Percentiles rank a stretch among this genome's conserved stretches.
Conservation (phyloP, 2,113 vertebrate genomes). For the Oryzias curvinotus region DNA sequence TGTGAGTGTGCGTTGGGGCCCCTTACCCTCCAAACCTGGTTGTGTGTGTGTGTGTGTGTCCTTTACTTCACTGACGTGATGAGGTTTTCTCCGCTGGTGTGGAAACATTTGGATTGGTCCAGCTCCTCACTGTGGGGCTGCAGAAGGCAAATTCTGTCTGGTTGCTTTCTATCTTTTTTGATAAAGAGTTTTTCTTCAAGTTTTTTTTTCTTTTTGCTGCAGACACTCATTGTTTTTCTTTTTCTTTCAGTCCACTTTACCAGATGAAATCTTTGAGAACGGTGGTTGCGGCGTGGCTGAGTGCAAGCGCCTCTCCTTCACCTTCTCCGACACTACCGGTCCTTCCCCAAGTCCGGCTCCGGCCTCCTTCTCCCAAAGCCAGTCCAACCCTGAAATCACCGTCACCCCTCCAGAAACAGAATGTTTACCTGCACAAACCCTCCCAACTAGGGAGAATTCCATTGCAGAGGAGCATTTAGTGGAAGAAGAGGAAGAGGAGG, state of each 20-base stretch:
- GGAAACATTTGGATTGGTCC: slow-evolving; percentile 30
- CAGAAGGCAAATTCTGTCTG: slow-evolving; percentile 22
- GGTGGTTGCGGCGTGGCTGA: slow-evolving; percentile 77
- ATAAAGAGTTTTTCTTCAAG: slow-evolving; percentile 3
- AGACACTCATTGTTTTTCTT: slow-evolving; percentile 13
- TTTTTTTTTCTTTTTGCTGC: background rate
- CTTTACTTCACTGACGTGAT: slow-evolving; percentile 4
- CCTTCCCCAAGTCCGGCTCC: slow-evolving; percentile 58
- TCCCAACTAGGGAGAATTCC: slow-evolving; percentile 56
- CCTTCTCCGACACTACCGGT: slow-evolving; percentile 84
- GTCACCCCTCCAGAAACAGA: slow-evolving; percentile 79
- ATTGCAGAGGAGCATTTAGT: slow-evolving; percentile 60
- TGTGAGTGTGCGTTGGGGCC: slow-evolving; percentile 84
- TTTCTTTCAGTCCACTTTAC: slow-evolving; percentile 83
- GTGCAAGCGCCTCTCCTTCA: slow-evolving; percentile 88
- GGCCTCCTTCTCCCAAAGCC: slow-evolving; percentile 72
- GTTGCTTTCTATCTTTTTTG: slow-evolving; percentile 27
- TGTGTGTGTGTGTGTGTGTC: slow-evolving; percentile 53
- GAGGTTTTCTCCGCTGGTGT: slow-evolving; percentile 11
- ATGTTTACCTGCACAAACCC: slow-evolving; percentile 46
- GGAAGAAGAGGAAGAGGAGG: slow-evolving; percentile 63
- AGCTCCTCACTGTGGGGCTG: slow-evolving; percentile 15
- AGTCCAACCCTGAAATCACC: slow-evolving; percentile 87
- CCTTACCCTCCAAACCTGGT: slow-evolving; percentile 25
- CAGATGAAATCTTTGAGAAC: slow-evolving; percentile 88